Percentiles rank a stretch among this genome's conserved stretches.
Conservation (phyloP, 2,888 invertebrate species). For the Pediacus dermestoides region DNA sequence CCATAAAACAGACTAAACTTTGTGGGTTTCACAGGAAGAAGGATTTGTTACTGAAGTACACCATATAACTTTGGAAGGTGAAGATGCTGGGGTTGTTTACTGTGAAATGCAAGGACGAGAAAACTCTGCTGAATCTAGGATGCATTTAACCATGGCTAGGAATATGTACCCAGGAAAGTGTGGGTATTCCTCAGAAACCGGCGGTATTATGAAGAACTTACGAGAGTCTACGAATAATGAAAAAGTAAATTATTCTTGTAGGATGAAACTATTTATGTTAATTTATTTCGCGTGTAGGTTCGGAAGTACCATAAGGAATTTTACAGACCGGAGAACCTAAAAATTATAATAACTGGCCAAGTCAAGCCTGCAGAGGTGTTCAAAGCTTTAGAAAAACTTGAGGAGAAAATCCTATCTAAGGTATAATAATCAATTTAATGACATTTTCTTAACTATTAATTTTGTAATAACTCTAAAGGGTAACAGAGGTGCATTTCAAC, state of each 20-base stretch:
- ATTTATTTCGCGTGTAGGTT: slow-evolving; percentile 54
- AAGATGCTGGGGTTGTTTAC: slow-evolving; percentile 92
- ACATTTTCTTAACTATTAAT: slow-evolving; percentile 4
- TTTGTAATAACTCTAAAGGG: slow-evolving; percentile 43
- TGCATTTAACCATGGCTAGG: slow-evolving; percentile 62
- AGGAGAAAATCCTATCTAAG: slow-evolving; percentile 71
- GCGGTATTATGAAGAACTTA: slow-evolving; percentile 81
- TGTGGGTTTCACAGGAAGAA: slow-evolving; percentile 67
- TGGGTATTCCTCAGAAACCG: slow-evolving; percentile 82
- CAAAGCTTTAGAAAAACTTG: slow-evolving; percentile 65
- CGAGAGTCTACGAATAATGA: slow-evolving; percentile 74
- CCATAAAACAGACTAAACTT: slow-evolving; percentile 1
- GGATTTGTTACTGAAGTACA: slow-evolving; percentile 88
- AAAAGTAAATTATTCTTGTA: no score
- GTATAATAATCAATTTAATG: slow-evolving; percentile 42
- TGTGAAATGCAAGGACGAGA: slow-evolving; percentile 91
- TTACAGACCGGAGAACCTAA: slow-evolving; percentile 85
- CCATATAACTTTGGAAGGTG: slow-evolving; percentile 82
- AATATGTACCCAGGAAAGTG: slow-evolving; percentile 76
- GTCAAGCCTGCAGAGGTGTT: slow-evolving; percentile 74
- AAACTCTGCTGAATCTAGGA: slow-evolving; percentile 72
- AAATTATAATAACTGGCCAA: slow-evolving; percentile 78
- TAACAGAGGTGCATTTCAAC: slow-evolving; percentile 56
- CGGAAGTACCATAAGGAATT: slow-evolving; percentile 77
- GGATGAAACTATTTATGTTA: slow-evolving; percentile 8